Evolutionary conservation across 2,113 vertebrate species (phyloP).

Genomic region (Dascyllus trimaculatus): DNA sequence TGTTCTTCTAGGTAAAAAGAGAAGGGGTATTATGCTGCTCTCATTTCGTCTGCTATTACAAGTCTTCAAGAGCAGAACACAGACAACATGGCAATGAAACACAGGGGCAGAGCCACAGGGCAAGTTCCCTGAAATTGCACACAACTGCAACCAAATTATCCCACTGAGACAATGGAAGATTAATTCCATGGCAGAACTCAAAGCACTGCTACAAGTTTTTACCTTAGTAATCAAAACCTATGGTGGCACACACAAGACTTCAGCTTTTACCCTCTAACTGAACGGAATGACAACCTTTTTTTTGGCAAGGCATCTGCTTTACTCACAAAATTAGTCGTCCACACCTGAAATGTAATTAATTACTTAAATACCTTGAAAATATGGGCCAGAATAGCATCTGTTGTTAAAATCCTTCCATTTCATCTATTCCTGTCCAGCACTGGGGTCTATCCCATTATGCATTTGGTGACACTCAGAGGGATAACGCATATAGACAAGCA

Average conservation of each 20-base stretch:
- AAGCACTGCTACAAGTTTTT: not conserved
- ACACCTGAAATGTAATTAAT: constrained; percentile 3
- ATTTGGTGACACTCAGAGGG: constrained; percentile 7
- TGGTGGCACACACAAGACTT: not conserved
- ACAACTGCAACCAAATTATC: too few species aligned
- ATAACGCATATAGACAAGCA: constrained; percentile 35
- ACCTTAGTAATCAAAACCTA: not conserved
- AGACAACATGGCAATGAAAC: too few species aligned
- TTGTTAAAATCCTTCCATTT: not conserved
- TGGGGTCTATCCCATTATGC: constrained; percentile 10
- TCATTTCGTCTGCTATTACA: too few species aligned
- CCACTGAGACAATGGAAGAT: too few species aligned
- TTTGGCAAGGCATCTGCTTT: constrained; percentile 18
- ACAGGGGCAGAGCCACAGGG: too few species aligned
- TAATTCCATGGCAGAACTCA: too few species aligned
- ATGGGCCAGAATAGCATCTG: not conserved
- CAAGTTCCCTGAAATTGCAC: too few species aligned
- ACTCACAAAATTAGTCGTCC: constrained; percentile 11
- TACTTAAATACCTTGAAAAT: not conserved
- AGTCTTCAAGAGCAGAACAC: too few species aligned
- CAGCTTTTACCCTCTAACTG: not conserved
- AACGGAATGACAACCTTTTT: constrained; percentile 1
- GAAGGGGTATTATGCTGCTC: too few species aligned
- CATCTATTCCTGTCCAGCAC: not conserved
- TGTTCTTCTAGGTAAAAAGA: too few species aligned